Evolutionary conservation across 2,888 invertebrate species (phyloP), one percentile per base, ranked within the genome.

Genomic region (Tenthredo mesomela): DNA sequence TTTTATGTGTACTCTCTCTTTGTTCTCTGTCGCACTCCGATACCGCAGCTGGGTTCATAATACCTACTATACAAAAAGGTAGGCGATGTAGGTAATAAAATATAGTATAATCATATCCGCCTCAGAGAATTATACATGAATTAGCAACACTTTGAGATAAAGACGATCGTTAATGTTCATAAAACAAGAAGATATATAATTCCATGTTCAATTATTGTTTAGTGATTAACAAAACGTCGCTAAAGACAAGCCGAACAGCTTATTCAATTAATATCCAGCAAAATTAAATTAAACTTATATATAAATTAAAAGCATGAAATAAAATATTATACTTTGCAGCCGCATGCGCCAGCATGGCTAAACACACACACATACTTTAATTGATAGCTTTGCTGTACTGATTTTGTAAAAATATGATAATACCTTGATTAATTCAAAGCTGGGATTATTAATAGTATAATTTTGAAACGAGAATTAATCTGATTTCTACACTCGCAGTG

Each of bases 51-150:
- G 93, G 93, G 90, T 93, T 93, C 91, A 88, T 93, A 90, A 92
- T 93, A 91, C 93, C 93, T 90, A 91, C 89, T 89, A 93, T 93
- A 90, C 90, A 91, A 87, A 92, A 92, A 93, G 93, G 93, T 93
- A 93, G 92, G 93, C 91, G 87, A 89, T 85, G 89, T 89, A 90
- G 88, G 87, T 82, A 70, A 80, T 86, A 85, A 85, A 84, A 84
- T 67, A 86, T 87, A 82, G 67, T 82, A 67, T 67, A 67, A 82
- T 82, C 67, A n/a, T 82, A 43, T 47, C 40, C 25, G 29, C 15
- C 67, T 47, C 67, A 67, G 47, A 82, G 67, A 82, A 67, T 67
- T 47, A n/a, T 33, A 78, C 33, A 40, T 40, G 58, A 58, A 10
- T 58, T 78, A 25, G 37, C 37, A 12, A 78, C 40, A 78, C 78